A percentile compares a stretch with the other conserved stretches of the same genome.
Evolutionary conservation across 2,113 vertebrate genomes (phyloP).

Genomic region (Nicator chloris): DNA sequence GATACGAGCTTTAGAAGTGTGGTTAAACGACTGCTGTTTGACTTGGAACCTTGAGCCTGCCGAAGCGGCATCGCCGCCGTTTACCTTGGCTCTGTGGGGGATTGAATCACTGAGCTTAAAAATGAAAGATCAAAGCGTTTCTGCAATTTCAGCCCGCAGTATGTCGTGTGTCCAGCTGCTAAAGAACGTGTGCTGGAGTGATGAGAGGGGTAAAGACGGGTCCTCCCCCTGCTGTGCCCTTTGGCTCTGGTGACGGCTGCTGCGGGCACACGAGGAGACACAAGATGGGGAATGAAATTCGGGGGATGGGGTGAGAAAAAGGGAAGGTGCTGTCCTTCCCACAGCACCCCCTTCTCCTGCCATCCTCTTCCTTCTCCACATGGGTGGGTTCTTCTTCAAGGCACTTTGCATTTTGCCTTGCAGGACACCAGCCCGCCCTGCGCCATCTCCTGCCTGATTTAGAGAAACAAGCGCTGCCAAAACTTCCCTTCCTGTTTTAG

Average conservation of each 20-base stretch:
- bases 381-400: not conserved
- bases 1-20: conserved; percentile 29
- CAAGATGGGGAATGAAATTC: not conserved
- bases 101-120: not conserved
- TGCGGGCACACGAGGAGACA: not conserved
- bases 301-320: not conserved
- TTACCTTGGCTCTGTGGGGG: conserved; percentile 6
- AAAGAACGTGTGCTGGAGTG: not conserved
- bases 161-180: not conserved
- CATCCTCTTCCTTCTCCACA: not conserved
- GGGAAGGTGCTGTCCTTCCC: not conserved
- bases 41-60: not conserved
- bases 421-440: not conserved
- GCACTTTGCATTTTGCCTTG: not conserved
- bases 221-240: not conserved
- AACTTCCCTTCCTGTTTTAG: not conserved
- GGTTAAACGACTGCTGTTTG: conserved; percentile 33
- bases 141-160: not conserved
- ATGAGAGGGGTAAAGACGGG: not conserved
- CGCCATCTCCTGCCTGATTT: fast-evolving
- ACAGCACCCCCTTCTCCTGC: not conserved
- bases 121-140: conserved; percentile 12
- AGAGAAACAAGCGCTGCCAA: not conserved
- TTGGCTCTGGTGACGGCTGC: not conserved
- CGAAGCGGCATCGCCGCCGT: not conserved